A percentile compares a stretch with the other conserved stretches of the same genome.
Evolutionary conservation across 1,140 invertebrate species (phyloP).

Genomic region (Hirudo medicinalis): DNA sequence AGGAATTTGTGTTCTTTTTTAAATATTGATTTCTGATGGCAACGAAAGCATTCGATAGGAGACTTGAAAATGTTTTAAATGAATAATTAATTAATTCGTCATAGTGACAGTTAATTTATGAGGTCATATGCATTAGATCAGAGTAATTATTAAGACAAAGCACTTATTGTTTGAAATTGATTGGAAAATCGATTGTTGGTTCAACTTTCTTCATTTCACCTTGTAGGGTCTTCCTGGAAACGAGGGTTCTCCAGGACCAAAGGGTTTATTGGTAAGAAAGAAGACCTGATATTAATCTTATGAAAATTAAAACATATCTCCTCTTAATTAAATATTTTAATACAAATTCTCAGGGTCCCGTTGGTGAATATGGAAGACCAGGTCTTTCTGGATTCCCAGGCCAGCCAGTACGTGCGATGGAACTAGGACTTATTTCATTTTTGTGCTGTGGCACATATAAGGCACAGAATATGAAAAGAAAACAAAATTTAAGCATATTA

Average conservation of each 20-base stretch:
- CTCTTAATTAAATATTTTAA: not conserved
- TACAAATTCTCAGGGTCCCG: constrained; percentile 11
- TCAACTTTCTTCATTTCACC: not conserved
- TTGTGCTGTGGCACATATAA: not conserved
- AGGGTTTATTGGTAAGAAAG: constrained; percentile 19
- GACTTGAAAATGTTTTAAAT: not conserved
- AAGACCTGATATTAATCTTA: not conserved
- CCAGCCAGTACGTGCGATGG: constrained; percentile 8
- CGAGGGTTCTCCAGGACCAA: constrained; percentile 20
- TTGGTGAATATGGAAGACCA: constrained; percentile 19
- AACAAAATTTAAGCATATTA: too few relatives aligned
- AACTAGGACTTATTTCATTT: not conserved
- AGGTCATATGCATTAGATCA: not conserved
- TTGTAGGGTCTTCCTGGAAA: constrained; percentile 17
- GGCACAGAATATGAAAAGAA: too few relatives aligned
- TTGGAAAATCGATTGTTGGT: not conserved
- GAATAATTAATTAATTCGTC: too few relatives aligned
- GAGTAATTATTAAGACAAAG: too few relatives aligned
- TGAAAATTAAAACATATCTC: not conserved
- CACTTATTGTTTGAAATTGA: constrained; percentile 5
- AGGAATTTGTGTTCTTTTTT: not conserved
- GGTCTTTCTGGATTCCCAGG: constrained; percentile 14
- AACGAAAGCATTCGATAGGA: not conserved
- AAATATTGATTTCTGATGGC: not conserved
- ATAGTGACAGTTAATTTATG: not conserved